Base-by-base conservation (phyloP, 2,797 vertebrate species). In the Aphelocoma californica region DNA sequence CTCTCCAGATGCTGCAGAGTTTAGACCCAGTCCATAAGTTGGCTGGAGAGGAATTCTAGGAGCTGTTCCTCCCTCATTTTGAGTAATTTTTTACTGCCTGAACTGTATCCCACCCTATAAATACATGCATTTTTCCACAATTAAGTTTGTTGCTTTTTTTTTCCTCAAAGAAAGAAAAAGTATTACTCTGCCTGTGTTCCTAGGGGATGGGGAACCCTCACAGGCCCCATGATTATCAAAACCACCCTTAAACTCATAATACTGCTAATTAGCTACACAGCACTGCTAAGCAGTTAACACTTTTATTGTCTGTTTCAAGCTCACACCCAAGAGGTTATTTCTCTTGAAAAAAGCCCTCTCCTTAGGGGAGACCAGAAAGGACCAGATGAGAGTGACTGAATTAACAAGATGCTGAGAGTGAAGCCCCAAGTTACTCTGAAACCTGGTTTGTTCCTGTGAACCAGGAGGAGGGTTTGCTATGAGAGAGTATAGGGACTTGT, bases 231-330 rank as follows among this genome's bases (percentile, higher is more conserved):
- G 64, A 92, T 69, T 88, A 62, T 93, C 80, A 95, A 94, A 97
- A 83, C 48, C 79, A 32, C 70, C 23, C 45, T 86, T 95, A 96
- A 96, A 93, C 53, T 75, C 65, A 8, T 54, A 91, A 66, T 70
- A n/a, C 74, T 91, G 70, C 87, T 96, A 94, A 97, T 95, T 92
- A 97, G 86, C 64, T 75, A 51, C 44, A 45, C 65, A 58, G 50
- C 56, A 74, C 57, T 72, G 66, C 57, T 51, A 79, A 81, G 86
- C 65, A 83, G 58, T 96, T 95, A 96, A 91, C 81, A 65, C 77
- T 97, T 96, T 62, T 78, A 78, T 88, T 96, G 47, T 91, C 82
- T 90, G n/a, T 95, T 89, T 86, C 71, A 70, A 81, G 93, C 82
- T 94, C 67, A 65, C 34, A 88, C 88, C 57, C 82, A 73, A 88